Percentiles rank a stretch among this genome's conserved stretches.
These are phyloP conservation scores for Epinotia ramella DNA, from an alignment of 2,888 invertebrate genomes.

Conservation along the genomic window DNA sequence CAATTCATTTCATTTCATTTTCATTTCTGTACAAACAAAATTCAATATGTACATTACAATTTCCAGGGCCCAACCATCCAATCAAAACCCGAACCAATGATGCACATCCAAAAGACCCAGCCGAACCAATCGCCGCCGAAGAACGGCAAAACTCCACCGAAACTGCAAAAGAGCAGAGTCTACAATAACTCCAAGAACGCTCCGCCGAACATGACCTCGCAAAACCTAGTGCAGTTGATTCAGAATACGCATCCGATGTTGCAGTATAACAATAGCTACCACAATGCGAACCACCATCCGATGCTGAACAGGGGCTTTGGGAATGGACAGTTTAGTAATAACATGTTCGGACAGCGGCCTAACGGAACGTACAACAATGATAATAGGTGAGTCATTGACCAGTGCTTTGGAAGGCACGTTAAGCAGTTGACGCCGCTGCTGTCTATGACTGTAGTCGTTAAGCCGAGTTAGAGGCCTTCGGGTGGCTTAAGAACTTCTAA, in stretches of 20 bases:
- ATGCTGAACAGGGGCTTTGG: constrained; percentile 65
- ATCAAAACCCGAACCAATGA: constrained; percentile 55
- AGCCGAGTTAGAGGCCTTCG: no score
- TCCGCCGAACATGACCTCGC: constrained; percentile 62
- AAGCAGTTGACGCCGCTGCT: no score
- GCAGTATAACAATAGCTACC: constrained; percentile 71
- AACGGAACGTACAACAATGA: constrained; percentile 66
- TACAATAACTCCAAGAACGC: constrained; percentile 69
- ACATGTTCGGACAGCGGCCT: constrained; percentile 62
- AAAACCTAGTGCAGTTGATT: constrained; percentile 76
- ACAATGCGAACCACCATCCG: constrained; percentile 78
- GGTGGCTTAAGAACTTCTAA: no score
- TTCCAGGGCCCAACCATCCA: constrained; percentile 67
- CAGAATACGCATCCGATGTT: constrained; percentile 81
- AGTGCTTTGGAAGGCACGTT: no score
- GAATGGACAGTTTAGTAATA: constrained; percentile 60
- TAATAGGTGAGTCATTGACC: constrained; percentile 51
- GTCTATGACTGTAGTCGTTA: no score
- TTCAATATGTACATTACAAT: no score
- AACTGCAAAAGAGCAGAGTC: constrained; percentile 64
- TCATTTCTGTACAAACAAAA: no score
- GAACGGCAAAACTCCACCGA: constrained; percentile 48
- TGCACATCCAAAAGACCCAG: constrained; percentile 34
- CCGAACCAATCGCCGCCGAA: constrained; percentile 58
- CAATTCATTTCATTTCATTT: no score